Percentiles rank a stretch among this genome's conserved stretches.
Conservation (phyloP, 2,113 vertebrate species). For the Platysteira castanea region DNA sequence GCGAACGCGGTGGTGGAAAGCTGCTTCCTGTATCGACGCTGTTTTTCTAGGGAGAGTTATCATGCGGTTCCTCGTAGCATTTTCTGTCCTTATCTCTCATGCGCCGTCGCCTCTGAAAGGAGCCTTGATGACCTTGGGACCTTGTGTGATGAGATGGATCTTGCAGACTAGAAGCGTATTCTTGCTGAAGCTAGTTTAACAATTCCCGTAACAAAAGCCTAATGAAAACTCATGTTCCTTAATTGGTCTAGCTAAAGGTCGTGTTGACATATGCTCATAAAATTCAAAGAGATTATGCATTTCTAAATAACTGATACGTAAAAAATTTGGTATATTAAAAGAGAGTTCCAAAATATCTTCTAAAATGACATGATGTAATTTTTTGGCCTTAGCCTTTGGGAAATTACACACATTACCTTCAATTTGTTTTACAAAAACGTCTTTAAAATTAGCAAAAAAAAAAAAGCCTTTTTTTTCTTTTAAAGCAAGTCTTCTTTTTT, state of each 20-base stretch:
- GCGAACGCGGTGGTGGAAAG: background rate
- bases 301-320: background rate
- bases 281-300: background rate
- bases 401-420: background rate
- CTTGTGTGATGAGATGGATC: background rate
- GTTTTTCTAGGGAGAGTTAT: background rate
- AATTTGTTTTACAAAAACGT: background rate
- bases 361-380: background rate
- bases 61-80: background rate
- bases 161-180: background rate
- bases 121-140: slow-evolving; percentile 35
- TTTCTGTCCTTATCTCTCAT: slow-evolving; percentile 3
- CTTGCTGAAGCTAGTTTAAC: background rate
- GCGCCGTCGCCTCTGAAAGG: background rate
- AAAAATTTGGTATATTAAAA: background rate
- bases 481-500: background rate
- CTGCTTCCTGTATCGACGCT: slow-evolving; percentile 33
- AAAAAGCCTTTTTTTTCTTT: background rate
- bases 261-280: background rate
- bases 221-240: background rate
- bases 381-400: background rate
- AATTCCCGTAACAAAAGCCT: background rate
- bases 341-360: background rate
- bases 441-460: background rate
- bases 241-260: background rate